A percentile compares a stretch with the other conserved stretches of the same genome.
These are phyloP conservation scores for Ophioninae sp. DNA, from an alignment of 2,888 invertebrate species.

Conservation along the genomic window DNA sequence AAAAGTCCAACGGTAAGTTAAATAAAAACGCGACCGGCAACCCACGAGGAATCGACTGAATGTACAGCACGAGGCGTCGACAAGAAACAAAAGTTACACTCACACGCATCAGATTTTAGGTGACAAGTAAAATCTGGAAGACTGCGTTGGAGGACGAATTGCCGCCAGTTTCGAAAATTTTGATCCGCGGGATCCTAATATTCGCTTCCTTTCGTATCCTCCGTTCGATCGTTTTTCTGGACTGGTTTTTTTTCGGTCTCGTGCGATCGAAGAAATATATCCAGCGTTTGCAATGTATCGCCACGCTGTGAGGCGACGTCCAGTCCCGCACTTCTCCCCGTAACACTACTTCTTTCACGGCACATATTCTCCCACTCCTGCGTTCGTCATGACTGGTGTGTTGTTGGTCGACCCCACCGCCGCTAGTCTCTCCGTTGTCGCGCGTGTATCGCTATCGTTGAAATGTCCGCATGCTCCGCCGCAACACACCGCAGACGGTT, in stretches of 20 bases:
- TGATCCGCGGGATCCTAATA: not conserved
- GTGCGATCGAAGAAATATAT: slow-evolving; percentile 53
- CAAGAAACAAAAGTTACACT: not conserved
- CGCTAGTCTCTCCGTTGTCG: slow-evolving; percentile 29
- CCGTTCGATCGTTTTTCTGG: not conserved
- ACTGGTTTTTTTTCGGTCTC: not conserved
- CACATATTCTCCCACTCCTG: slow-evolving; percentile 30
- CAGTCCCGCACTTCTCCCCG: slow-evolving; percentile 48
- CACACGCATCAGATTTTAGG: not conserved
- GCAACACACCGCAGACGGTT: slow-evolving; percentile 13
- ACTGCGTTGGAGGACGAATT: not conserved
- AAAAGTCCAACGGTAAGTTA: not conserved
- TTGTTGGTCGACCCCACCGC: slow-evolving; percentile 22
- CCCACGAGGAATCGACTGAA: not conserved
- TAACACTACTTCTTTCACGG: slow-evolving; percentile 53
- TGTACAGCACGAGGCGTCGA: not conserved
- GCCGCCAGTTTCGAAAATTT: not conserved
- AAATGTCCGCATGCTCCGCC: slow-evolving; percentile 42
- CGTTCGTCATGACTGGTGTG: slow-evolving; percentile 19
- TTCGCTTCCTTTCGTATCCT: too few relatives aligned
- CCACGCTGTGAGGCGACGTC: slow-evolving; percentile 62
- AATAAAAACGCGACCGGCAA: not conserved
- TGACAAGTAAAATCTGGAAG: not conserved
- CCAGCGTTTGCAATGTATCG: slow-evolving; percentile 60
- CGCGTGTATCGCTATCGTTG: slow-evolving; percentile 38